Base-by-base conservation (phyloP, 92 coral and sea anemone species). In the Epizoanthus ramosus region DNA sequence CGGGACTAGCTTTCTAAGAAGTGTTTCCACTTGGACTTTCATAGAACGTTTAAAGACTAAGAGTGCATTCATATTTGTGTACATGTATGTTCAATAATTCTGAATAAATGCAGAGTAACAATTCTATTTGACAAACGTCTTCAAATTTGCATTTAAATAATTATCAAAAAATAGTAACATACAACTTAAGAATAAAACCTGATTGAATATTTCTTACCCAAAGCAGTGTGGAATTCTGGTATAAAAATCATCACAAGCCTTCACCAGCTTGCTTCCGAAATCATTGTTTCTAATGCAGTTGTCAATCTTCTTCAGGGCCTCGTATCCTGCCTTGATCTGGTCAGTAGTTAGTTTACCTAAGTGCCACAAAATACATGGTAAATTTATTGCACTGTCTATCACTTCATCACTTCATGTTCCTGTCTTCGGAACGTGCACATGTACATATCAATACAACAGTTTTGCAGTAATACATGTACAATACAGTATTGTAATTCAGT, bases 201-300 rank as follows among this genome's bases (percentile, higher is more conserved):
- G 31, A 25, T 33, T 64, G 8, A 28, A 13, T 5, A 59, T 21
- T 9, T 66, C 89, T 72, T 82, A 96, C 98, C 98, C 98, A 82
- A 96, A 96, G 83, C 98, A 93, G 87, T 96, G 98, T 21, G 98
- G 98, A 37, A 96, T 90, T 79, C 98, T 90, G 59, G 98, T 96
- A 74, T 96, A 96, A 76, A 96, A 96, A 22, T 90, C 98, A 89
- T 93, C 95, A 75, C 98, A 96, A 31, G 98, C 98, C 73, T 89
- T 85, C 24, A 90, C 92, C 63, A 93, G 92, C 33, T 91, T 96
- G 66, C 92, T 53, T 3, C 98, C 98, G 85, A 91, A 93, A 81
- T 96, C 93, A 57, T 71, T 81, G 60, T 71, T 88, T 25, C 90
- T 86, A 63, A 96, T 92, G 83, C 98, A 96, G 52, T 84, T 81